Evolutionary conservation across 2,888 invertebrate genomes (phyloP), one percentile per base, ranked within the genome.

Genomic region (Automeris io): DNA sequence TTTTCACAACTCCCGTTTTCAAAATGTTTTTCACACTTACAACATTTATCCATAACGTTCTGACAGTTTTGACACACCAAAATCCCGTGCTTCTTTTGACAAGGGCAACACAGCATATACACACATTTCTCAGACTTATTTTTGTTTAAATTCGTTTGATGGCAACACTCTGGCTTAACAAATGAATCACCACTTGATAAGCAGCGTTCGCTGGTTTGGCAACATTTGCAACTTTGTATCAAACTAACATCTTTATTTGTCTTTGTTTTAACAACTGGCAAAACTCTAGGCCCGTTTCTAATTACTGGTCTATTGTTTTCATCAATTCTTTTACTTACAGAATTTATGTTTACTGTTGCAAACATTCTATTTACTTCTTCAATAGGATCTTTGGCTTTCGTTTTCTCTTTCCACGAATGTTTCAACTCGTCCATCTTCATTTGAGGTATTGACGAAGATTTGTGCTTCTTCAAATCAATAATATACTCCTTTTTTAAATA

Each of bases 351-450:
- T 0, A 83, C 74, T 3, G 63, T 80, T 1, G 82, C 83, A 50
- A 82, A 85, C 72, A 83, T 75, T 58, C 83, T 67, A 13, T 83
- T 80, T 0, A 82, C 80, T 59, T 85, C 83, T 46, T 81, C 75
- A 1, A 81, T 69, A 0, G 76, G 62, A 25, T 83, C 79, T 68
- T 76, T 82, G 0, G 79, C 71, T 51, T 59, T 72, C 0, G 58
- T 58, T 41, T 74, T 79, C 8, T 70, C 74, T 58, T 71, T 82
- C 1, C 78, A 43, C 2, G 67, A 67, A 18, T 77, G 57, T 40
- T 76, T 82, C 1, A 80, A 40, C 44, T 82, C 79, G 22, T 85
- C 83, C n/a, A 79, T 43, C 41, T 81, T 82, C 81, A 82, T 83
- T 62, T 75, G 82, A 0, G 85, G 83, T 40, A 82, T 74, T 0